Percentiles rank a stretch among this genome's conserved stretches.
These are phyloP conservation scores for Pomacea canaliculata DNA, from an alignment of 2,888 invertebrate genomes.

Conservation along the genomic window DNA sequence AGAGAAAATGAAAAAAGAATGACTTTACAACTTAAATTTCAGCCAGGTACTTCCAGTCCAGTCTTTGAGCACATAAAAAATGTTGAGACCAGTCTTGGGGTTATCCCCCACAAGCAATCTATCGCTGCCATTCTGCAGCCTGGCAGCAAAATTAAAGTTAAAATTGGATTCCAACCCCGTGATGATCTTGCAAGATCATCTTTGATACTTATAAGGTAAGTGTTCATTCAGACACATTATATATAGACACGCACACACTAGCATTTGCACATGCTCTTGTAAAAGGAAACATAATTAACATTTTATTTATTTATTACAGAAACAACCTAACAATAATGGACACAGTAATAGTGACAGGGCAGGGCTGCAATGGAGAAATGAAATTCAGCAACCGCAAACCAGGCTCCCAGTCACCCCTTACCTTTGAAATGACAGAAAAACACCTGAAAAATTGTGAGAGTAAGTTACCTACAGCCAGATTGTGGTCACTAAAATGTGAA, in stretches of 20 bases:
- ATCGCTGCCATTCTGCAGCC: constrained; percentile 76
- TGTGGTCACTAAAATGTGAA: not conserved
- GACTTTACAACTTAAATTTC: not conserved
- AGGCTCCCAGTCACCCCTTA: constrained; percentile 80
- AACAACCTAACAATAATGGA: constrained; percentile 95
- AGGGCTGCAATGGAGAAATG: constrained; percentile 88
- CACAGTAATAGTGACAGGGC: constrained; percentile 84
- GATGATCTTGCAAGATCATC: constrained; percentile 71
- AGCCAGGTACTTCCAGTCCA: constrained; percentile 18
- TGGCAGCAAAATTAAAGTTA: constrained; percentile 71
- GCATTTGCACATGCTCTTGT: too few relatives aligned
- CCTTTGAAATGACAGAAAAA: constrained; percentile 84
- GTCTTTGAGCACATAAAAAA: constrained; percentile 48
- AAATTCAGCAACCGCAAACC: constrained; percentile 89
- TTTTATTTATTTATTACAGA: constrained; percentile 71
- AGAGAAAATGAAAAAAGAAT: too few relatives aligned
- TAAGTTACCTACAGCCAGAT: constrained; percentile 38
- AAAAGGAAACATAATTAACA: too few relatives aligned
- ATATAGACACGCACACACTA: too few relatives aligned
- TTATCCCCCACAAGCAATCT: constrained; percentile 72
- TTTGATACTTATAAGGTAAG: constrained; percentile 71
- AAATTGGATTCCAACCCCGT: constrained; percentile 71
- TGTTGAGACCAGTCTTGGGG: constrained; percentile 69
- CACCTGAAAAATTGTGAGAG: constrained; percentile 76
- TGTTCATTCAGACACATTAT: too few relatives aligned